These are phyloP conservation scores for Drosophila leontia DNA, from an alignment of 1,140 invertebrate genomes.

Conservation along the genomic window DNA sequence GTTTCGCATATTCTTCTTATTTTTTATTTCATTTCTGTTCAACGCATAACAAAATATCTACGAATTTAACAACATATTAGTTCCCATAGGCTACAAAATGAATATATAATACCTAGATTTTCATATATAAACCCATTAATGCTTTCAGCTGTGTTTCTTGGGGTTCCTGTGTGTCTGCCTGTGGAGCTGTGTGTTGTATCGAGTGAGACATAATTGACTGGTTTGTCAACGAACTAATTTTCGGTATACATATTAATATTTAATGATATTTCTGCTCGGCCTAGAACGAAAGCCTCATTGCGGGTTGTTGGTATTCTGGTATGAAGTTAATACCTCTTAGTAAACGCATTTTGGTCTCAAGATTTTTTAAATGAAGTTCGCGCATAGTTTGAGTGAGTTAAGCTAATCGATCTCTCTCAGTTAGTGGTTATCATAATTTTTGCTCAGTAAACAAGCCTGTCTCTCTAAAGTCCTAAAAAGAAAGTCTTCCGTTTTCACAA, in stretches of 20 bases:
- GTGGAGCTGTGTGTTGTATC: constrained; percentile 6
- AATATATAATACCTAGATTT: constrained; percentile 38
- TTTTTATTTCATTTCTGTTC: constrained; percentile 17
- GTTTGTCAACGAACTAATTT: constrained; percentile 45
- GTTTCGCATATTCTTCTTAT: constrained; percentile 8
- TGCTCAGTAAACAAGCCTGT: constrained; percentile 60
- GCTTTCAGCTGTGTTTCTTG: constrained; percentile 8
- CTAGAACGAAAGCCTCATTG: constrained; percentile 17
- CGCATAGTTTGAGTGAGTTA: constrained; percentile 39
- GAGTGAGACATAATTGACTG: constrained; percentile 45
- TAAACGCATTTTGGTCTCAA: constrained; percentile 83
- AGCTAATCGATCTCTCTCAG: constrained; percentile 47
- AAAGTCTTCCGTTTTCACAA: constrained; percentile 71
- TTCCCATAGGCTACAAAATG: constrained; percentile 46
- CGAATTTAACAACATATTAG: constrained; percentile 62
- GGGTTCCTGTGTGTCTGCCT: constrained; percentile 11
- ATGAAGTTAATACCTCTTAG: constrained; percentile 42
- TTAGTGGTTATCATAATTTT: constrained; percentile 20
- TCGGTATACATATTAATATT: constrained; percentile 41
- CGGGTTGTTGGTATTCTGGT: constrained; percentile 9
- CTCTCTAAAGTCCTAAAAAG: constrained; percentile 31
- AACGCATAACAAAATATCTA: constrained; percentile 67
- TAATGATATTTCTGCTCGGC: constrained; percentile 20
- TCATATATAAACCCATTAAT: constrained; percentile 16
- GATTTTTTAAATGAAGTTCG: constrained; percentile 57